Evolutionary conservation across 1,140 invertebrate species (phyloP).

Genomic region (Formica selysi): DNA sequence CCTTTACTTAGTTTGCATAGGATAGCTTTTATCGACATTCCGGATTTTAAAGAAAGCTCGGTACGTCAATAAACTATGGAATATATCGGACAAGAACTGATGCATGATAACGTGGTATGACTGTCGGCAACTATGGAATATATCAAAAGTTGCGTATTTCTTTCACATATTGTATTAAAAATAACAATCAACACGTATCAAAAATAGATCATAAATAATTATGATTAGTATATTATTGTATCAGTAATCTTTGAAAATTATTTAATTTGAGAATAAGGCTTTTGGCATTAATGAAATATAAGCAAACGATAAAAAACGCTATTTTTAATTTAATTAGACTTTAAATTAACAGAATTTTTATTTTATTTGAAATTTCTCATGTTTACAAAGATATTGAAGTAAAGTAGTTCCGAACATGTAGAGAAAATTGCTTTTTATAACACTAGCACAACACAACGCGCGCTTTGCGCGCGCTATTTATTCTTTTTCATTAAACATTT

Average conservation of each 20-base stretch:
- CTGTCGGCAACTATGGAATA: too few species aligned
- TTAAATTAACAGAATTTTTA: not conserved
- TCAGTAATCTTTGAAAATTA: not conserved
- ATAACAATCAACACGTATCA: not conserved
- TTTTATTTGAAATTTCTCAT: not conserved
- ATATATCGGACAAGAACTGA: too few species aligned
- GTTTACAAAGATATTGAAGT: not conserved
- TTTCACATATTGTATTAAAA: not conserved
- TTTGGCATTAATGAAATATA: not conserved
- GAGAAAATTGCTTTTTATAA: not conserved
- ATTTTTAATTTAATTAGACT: slow-evolving; percentile 18
- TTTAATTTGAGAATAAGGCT: not conserved
- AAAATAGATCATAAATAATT: not conserved
- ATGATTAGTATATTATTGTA: not conserved
- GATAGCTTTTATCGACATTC: not conserved
- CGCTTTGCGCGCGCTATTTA: too few species aligned
- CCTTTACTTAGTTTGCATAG: slow-evolving; percentile 13
- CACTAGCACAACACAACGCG: too few species aligned
- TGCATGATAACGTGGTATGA: too few species aligned
- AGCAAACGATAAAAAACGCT: not conserved
- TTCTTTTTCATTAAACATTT: too few species aligned
- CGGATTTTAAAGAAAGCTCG: not conserved
- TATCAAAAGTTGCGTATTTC: not conserved
- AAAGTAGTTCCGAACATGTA: not conserved
- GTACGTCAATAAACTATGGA: not conserved